Evolutionary conservation across 2,888 invertebrate species (phyloP), one percentile per base, ranked within the genome.

Genomic region (Odontothrips loti): DNA sequence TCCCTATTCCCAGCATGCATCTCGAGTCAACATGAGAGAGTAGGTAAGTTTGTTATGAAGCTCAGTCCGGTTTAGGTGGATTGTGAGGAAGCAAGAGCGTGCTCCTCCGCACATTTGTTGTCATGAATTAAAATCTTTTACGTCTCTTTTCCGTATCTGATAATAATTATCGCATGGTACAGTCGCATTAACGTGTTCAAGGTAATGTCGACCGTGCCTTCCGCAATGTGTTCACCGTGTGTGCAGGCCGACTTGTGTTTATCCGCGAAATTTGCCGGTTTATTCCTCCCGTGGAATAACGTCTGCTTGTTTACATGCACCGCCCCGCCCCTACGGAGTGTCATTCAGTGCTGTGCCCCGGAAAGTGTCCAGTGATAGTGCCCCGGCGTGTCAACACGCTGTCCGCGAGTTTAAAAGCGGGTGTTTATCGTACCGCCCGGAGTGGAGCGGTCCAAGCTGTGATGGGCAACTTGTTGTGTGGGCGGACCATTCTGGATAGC

Each of bases 11-110:
- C 84, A 83, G 75, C 81, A 84, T 84, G 83, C 84, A 83, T 82
- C 83, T 81, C 84, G 82, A 82, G 82, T 82, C 84, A 84, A 84
- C 84, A 84, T 84, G 84, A 84, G 83, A 82, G 83, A 81, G 83
- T 84, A 84, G 84, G 84, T 84, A 84, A 84, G 84, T 84, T 83
- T 82, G 68, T 83, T 84, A 84, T 84, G 83, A 83, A 83, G 83
- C 83, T 84, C 84, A 84, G 84, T 84, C 80, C 83, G 83, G 83
- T 83, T 83, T 84, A 84, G 83, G 84, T 84, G 82, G 82, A 84
- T 83, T 83, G 82, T 82, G 83, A 82, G 82, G 83, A 81, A 82
- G 83, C 83, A 83, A 83, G 83, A 82, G 79, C 79, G 80, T 80
- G 80, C 82, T 80, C 83, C 81, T 83, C 82, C 81, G 78, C 68